Percentiles rank a stretch among this genome's conserved stretches.
phyloP scores from a whole-genome alignment of 1,140 invertebrate genomes.

The Magallana gigas region DNA sequence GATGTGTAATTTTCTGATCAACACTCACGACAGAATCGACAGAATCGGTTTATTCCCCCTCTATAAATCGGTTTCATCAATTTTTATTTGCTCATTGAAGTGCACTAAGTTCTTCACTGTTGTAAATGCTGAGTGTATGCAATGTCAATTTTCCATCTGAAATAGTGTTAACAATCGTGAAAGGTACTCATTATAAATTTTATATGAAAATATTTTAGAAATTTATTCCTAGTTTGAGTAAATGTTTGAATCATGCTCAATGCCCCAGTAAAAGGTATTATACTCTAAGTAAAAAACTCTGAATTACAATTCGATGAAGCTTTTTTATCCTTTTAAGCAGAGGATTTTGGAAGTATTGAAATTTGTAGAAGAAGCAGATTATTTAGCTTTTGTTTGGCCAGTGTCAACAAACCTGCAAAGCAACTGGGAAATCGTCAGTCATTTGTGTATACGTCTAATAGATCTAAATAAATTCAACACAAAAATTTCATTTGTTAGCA shows the following conservation, averaged over 20 bases:
- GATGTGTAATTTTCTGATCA: conserved; percentile 30
- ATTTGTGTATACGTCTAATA: conserved; percentile 23
- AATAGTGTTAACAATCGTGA: neutral
- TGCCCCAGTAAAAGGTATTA: neutral
- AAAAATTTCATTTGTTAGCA: conserved; percentile 5
- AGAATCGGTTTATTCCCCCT: neutral
- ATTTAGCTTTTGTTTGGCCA: neutral
- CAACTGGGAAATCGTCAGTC: neutral
- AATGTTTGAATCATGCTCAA: neutral
- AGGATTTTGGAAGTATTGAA: neutral
- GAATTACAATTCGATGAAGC: neutral
- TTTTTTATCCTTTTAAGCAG: neutral
- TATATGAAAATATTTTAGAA: conserved; percentile 8
- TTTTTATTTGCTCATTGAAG: neutral
- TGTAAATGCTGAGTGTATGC: neutral
- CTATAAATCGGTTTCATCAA: conserved; percentile 22
- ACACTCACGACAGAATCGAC: neutral
- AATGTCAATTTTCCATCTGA: neutral
- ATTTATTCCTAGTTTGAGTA: conserved; percentile 9
- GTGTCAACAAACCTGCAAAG: conserved; percentile 7
- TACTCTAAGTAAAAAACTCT: neutral
- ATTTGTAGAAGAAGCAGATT: neutral
- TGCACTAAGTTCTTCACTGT: conserved; percentile 4
- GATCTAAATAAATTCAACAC: conserved; percentile 36
- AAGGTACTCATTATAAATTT: neutral